Percentiles rank a stretch among this genome's conserved stretches.
Evolutionary conservation across 2,113 vertebrate genomes (phyloP).

Genomic region (Paedocypris sp.): DNA sequence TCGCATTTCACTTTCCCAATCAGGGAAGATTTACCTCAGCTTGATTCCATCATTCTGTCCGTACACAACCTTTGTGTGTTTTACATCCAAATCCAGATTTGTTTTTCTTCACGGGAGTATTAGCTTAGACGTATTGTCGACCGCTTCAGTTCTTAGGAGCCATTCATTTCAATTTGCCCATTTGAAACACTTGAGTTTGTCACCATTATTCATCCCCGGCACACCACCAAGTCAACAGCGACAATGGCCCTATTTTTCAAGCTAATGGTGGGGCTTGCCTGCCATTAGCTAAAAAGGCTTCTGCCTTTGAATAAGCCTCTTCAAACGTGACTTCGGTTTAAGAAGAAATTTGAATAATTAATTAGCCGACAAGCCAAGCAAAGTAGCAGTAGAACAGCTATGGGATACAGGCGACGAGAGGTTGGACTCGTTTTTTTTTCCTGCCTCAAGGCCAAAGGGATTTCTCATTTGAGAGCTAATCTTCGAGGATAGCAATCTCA

Average conservation of each 20-base stretch:
- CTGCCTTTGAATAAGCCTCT: conserved; percentile 57
- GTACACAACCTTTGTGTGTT: conserved; percentile 63
- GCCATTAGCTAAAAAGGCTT: conserved; percentile 52
- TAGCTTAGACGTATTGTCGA: conserved; percentile 85
- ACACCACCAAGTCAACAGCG: conserved; percentile 60
- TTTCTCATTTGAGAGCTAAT: conserved; percentile 53
- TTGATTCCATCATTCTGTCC: conserved; percentile 54
- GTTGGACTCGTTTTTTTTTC: conserved; percentile 43
- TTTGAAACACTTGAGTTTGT: conserved; percentile 92
- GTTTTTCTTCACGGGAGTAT: conserved; percentile 79
- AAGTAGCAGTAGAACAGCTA: conserved; percentile 40
- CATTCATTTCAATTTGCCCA: conserved; percentile 95
- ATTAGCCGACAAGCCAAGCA: conserved; percentile 54
- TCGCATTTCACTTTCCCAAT: not conserved
- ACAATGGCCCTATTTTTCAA: conserved; percentile 68
- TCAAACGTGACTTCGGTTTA: conserved; percentile 57
- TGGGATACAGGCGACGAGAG: conserved; percentile 27
- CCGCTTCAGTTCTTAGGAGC: conserved; percentile 77
- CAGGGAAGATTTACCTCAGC: conserved; percentile 28
- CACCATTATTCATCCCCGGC: conserved; percentile 78
- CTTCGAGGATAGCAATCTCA: conserved; percentile 60
- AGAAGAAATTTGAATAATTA: conserved; percentile 66
- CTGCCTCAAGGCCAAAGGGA: conserved; percentile 48
- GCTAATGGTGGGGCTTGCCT: conserved; percentile 59
- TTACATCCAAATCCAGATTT: conserved; percentile 85